A percentile compares a stretch with the other conserved stretches of the same genome.
These are phyloP conservation scores for Caenorhabditis plicata DNA, from an alignment of 2,888 invertebrate genomes.

Conservation along the genomic window DNA sequence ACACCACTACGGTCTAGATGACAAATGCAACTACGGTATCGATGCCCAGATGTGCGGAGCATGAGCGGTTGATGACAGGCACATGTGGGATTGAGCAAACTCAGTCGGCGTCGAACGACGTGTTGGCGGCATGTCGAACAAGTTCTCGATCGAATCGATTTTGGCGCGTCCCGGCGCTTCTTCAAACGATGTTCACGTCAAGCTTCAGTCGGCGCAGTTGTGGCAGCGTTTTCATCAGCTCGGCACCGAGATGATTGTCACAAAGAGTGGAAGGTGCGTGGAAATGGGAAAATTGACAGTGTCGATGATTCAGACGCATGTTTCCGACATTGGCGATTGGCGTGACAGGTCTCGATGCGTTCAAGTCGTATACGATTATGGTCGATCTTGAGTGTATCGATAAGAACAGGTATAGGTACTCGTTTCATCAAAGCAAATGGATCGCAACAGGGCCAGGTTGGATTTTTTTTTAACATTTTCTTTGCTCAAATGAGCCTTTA, in stretches of 20 bases:
- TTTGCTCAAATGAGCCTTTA: too few relatives aligned
- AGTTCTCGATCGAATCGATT: constrained; percentile 28
- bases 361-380: constrained; percentile 53
- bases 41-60: too few relatives aligned
- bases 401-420: constrained; percentile 92
- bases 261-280: constrained; percentile 88
- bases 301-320: constrained; percentile 78
- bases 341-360: constrained; percentile 75
- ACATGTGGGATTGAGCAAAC: too few relatives aligned
- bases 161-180: background rate
- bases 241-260: constrained; percentile 97
- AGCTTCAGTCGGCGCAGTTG: constrained; percentile 72
- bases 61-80: too few relatives aligned
- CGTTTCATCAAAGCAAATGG: constrained; percentile 97
- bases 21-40: too few relatives aligned
- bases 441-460: constrained; percentile 87
- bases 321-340: constrained; percentile 93
- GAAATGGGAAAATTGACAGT: background rate
- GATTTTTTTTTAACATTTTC: too few relatives aligned
- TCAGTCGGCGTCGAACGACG: too few relatives aligned
- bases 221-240: constrained; percentile 87
- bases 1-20: too few relatives aligned
- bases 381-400: constrained; percentile 73
- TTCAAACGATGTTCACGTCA: constrained; percentile 7
- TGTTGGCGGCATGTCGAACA: constrained; percentile 4